Evolutionary conservation across 1,140 invertebrate genomes (phyloP).

Genomic region (Diorhabda elongata): DNA sequence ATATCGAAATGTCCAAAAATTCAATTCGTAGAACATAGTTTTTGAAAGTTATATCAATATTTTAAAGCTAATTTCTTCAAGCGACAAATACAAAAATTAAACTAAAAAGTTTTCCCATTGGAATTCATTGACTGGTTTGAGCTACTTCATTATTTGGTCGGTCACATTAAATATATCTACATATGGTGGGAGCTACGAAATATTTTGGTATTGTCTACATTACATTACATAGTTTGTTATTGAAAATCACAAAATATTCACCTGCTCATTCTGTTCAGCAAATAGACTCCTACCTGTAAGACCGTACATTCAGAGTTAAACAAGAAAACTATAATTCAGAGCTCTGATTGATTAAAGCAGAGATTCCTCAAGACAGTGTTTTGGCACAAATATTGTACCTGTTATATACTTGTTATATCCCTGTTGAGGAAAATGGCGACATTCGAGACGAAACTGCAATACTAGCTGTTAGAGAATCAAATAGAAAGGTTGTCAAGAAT

Average conservation of each 20-base stretch:
- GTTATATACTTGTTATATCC: background rate
- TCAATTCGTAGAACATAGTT: no score
- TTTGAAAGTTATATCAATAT: no score
- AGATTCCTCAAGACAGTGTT: background rate
- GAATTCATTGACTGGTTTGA: no score
- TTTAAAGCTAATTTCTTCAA: no score
- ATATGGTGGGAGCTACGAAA: no score
- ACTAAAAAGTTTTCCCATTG: no score
- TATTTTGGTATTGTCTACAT: no score
- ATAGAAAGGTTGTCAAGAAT: background rate
- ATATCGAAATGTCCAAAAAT: no score
- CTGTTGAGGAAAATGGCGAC: background rate
- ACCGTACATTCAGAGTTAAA: background rate
- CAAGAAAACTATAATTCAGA: background rate
- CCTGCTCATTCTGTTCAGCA: background rate
- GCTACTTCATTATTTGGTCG: no score
- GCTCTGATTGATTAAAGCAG: background rate
- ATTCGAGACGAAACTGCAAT: background rate
- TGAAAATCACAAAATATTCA: background rate
- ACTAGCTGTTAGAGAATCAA: background rate
- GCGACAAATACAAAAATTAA: no score
- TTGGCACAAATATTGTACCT: background rate
- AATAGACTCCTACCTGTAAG: background rate
- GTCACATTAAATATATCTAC: no score
- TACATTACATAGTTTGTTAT: background rate